Conservation (phyloP, 2,888 invertebrate genomes). For the Apamea monoglypha region DNA sequence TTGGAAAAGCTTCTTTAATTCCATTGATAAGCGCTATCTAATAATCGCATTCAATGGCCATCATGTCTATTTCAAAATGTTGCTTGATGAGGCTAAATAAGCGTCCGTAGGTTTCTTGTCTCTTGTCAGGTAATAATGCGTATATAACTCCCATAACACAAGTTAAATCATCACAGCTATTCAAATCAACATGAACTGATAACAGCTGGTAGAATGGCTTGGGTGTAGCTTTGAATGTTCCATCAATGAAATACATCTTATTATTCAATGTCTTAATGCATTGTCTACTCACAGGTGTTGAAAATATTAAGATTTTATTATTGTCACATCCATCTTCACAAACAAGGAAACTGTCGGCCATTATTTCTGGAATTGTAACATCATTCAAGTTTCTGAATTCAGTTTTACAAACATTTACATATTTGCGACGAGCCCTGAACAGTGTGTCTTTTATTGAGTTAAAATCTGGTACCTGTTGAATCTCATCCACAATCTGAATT, state of each 20-base stretch:
- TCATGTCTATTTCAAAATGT: constrained; percentile 8
- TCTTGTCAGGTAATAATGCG: constrained; percentile 3
- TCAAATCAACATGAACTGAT: background rate
- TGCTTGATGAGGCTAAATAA: constrained; percentile 8
- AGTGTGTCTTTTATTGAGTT: too few species aligned
- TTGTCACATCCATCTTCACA: background rate
- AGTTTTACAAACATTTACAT: too few species aligned
- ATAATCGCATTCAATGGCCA: constrained; percentile 1
- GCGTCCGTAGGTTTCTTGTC: constrained; percentile 6
- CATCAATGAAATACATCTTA: background rate
- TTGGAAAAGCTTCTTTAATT: constrained; percentile 4
- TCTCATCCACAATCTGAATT: too few species aligned
- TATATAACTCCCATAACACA: background rate
- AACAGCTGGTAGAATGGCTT: background rate
- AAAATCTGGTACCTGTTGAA: too few species aligned
- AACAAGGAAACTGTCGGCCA: background rate
- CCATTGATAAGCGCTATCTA: constrained; percentile 1
- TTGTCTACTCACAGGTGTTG: background rate
- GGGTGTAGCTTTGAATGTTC: background rate
- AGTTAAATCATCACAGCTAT: background rate
- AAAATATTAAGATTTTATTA: background rate
- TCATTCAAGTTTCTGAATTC: too few species aligned
- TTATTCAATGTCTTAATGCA: too few species aligned
- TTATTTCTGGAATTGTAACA: background rate
- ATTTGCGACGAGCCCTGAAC: too few species aligned